Conservation (phyloP, 2,113 vertebrate genomes). For the Carollia perspicillata region DNA sequence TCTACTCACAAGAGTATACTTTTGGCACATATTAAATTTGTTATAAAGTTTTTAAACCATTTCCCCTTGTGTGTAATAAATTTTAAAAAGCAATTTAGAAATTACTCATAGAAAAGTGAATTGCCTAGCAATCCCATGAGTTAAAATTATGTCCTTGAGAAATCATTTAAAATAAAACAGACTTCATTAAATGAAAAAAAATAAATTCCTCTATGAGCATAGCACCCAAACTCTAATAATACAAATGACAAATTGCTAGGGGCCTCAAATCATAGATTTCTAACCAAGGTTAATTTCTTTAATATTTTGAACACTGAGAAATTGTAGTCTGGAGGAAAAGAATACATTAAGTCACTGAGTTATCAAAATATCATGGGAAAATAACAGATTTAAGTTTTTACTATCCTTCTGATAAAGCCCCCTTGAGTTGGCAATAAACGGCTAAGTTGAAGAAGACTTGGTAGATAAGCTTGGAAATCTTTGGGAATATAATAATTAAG, state of each 20-base stretch:
- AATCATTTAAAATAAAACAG: slow-evolving; percentile 70
- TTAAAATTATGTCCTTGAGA: slow-evolving; percentile 69
- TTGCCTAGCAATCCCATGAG: slow-evolving; percentile 62
- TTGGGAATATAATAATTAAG: not conserved
- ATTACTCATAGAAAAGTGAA: slow-evolving; percentile 69
- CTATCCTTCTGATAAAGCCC: not conserved
- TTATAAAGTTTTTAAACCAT: slow-evolving; percentile 58
- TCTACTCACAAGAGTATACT: slow-evolving; percentile 43
- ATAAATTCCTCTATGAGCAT: slow-evolving; percentile 38
- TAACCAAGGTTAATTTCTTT: slow-evolving; percentile 53
- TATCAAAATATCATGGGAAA: slow-evolving; percentile 27
- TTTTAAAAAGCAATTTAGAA: slow-evolving; percentile 70
- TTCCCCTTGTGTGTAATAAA: slow-evolving; percentile 60
- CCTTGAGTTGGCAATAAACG: not conserved
- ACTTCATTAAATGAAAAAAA: slow-evolving; percentile 65
- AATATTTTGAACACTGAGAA: slow-evolving; percentile 52
- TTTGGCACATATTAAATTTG: slow-evolving; percentile 59
- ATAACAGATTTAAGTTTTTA: slow-evolving; percentile 26
- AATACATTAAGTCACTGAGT: not conserved
- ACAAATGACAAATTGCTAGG: not conserved
- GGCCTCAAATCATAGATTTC: not conserved
- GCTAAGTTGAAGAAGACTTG: not conserved
- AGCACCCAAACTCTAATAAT: slow-evolving; percentile 35
- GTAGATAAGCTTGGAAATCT: not conserved
- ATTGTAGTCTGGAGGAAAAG: slow-evolving; percentile 23